These are phyloP conservation scores for Drosophila santomea DNA, from an alignment of 1,140 invertebrate genomes.

Conservation along the genomic window DNA sequence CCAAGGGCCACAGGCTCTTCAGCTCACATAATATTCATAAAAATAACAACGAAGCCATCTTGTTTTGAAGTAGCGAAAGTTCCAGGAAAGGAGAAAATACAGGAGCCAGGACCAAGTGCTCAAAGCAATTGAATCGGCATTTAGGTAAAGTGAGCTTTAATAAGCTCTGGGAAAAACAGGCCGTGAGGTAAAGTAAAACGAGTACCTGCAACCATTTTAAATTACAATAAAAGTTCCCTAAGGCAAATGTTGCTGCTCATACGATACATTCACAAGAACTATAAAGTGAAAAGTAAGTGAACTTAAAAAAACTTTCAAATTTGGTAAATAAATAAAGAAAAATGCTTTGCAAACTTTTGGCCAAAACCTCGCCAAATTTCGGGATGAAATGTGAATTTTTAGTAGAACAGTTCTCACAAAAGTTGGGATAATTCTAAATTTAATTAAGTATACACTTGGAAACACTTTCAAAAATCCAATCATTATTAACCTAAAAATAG, in stretches of 20 bases:
- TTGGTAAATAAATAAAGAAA: neutral
- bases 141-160: slow-evolving; percentile 60
- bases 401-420: too few species aligned
- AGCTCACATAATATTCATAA: slow-evolving; percentile 23
- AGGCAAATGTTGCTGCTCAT: neutral
- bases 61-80: slow-evolving; percentile 30
- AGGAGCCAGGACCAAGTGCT: slow-evolving; percentile 44
- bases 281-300: neutral
- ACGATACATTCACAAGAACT: slow-evolving; percentile 6
- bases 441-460: too few species aligned
- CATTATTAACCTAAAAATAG: neutral
- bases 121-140: slow-evolving; percentile 36
- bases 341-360: neutral
- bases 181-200: slow-evolving; percentile 18
- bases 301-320: neutral
- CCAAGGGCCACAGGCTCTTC: slow-evolving; percentile 14
- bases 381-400: too few species aligned
- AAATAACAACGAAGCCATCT: slow-evolving; percentile 40
- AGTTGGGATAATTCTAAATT: too few species aligned
- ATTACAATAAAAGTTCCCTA: slow-evolving; percentile 26
- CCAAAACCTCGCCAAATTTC: too few species aligned
- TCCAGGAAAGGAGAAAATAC: slow-evolving; percentile 10
- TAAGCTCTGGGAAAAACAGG: slow-evolving; percentile 48
- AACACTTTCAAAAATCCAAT: too few species aligned
- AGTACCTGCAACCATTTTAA: slow-evolving; percentile 16